A percentile compares a stretch with the other conserved stretches of the same genome.
Evolutionary conservation across 2,797 vertebrate species (phyloP).

Genomic region (Knipowitschia caucasica): DNA sequence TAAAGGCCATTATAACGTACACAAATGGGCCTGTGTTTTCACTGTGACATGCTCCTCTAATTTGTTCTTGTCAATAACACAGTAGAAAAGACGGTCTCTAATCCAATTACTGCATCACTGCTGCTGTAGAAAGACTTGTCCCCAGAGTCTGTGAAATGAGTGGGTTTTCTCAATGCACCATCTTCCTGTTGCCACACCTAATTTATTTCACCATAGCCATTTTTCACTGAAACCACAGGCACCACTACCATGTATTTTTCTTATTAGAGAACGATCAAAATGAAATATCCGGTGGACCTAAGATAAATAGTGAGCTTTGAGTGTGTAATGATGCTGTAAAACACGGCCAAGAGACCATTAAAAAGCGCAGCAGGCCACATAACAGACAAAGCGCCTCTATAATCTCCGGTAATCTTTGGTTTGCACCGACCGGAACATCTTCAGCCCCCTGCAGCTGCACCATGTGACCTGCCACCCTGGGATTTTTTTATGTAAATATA

Average conservation of each 20-base stretch:
- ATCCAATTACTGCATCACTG: conserved; percentile 40
- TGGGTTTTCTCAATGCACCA: neutral
- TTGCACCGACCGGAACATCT: conserved; percentile 47
- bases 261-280: conserved; percentile 37
- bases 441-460: conserved; percentile 51
- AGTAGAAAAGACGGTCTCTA: conserved; percentile 23
- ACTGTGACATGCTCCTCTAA: conserved; percentile 16
- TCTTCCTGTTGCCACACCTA: conserved; percentile 28
- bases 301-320: conserved; percentile 34
- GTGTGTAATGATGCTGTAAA: conserved; percentile 52
- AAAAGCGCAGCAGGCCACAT: conserved; percentile 53
- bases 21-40: conserved; percentile 7
- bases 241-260: conserved; percentile 27
- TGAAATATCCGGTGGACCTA: conserved; percentile 25
- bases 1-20: conserved; percentile 10
- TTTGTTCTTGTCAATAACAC: conserved; percentile 23
- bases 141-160: conserved; percentile 31
- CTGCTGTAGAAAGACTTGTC: conserved; percentile 12
- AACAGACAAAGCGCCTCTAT: conserved; percentile 43
- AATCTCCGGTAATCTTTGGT: conserved; percentile 55
- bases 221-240: conserved; percentile 24
- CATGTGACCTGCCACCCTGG: conserved; percentile 60
- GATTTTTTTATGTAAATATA: conserved; percentile 78
- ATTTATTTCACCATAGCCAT: conserved; percentile 30
- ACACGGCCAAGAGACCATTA: conserved; percentile 34